These are phyloP conservation scores for Vultur gryphus DNA, from an alignment of 2,797 vertebrate genomes.

Conservation along the genomic window DNA sequence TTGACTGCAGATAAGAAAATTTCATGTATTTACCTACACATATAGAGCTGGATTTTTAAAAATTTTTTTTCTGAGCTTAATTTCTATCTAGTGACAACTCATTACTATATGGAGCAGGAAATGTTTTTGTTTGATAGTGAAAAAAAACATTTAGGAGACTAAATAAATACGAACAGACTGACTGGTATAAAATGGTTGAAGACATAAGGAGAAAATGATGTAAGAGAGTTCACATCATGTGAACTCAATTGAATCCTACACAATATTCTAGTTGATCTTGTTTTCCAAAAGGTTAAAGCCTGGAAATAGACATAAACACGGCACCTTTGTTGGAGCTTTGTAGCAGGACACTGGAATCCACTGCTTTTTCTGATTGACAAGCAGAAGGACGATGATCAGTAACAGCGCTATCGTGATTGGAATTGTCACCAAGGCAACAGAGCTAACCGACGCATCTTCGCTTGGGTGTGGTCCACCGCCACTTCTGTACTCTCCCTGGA, in stretches of 20 bases:
- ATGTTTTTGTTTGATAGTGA: neutral
- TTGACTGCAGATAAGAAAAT: neutral
- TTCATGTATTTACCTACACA: neutral
- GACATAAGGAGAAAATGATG: neutral
- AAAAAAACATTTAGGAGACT: neutral
- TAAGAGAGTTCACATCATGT: neutral
- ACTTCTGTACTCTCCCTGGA: slow-evolving; percentile 82
- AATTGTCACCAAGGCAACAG: slow-evolving; percentile 80
- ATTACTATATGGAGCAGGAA: neutral
- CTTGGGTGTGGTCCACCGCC: slow-evolving; percentile 62
- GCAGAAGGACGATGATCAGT: slow-evolving; percentile 77
- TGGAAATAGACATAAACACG: neutral
- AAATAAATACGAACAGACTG: neutral
- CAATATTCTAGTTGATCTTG: neutral
- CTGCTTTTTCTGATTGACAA: slow-evolving; percentile 87
- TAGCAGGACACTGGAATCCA: slow-evolving; percentile 88
- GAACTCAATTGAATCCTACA: neutral
- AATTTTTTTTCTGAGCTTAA: neutral
- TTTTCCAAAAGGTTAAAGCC: neutral
- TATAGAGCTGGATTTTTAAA: neutral
- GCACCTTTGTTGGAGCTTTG: slow-evolving; percentile 85
- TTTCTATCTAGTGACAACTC: neutral
- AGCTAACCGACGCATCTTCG: slow-evolving; percentile 72
- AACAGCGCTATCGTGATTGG: slow-evolving; percentile 80
- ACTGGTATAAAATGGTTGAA: neutral